Conservation (phyloP, 2,888 invertebrate species). For the Imbricaverruca yamaguchii region DNA sequence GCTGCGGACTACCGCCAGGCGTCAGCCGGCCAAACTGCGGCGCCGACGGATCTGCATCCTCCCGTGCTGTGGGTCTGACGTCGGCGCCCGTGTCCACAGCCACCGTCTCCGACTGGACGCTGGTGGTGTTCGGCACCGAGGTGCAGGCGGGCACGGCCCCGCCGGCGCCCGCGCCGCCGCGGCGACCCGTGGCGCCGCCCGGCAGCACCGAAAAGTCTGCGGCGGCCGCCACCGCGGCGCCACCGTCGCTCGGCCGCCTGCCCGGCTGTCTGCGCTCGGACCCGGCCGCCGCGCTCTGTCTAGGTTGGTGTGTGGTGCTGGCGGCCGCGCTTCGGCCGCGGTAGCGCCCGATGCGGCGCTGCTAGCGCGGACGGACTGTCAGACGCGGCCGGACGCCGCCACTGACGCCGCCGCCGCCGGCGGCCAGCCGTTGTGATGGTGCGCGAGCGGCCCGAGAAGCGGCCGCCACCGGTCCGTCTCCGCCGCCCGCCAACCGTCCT, state of each 20-base stretch:
- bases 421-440: not conserved
- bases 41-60: not conserved
- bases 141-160: conserved; percentile 44
- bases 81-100: conserved; percentile 25
- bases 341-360: not conserved
- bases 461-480: too few species aligned
- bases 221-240: conserved; percentile 32
- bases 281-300: conserved; percentile 33
- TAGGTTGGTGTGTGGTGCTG: conserved; percentile 35
- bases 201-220: conserved; percentile 25
- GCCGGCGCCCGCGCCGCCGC: conserved; percentile 36
- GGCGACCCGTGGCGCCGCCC: conserved; percentile 27
- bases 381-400: not conserved
- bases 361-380: too few species aligned
- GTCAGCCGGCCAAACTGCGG: too few species aligned
- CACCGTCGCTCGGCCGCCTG: conserved; percentile 27
- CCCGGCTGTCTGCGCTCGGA: conserved; percentile 27
- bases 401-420: not conserved
- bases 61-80: not conserved
- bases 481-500: too few species aligned
- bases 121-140: conserved; percentile 84
- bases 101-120: conserved; percentile 76
- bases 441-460: too few species aligned
- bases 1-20: too few species aligned
- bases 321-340: conserved; percentile 25